phyloP scores from a whole-genome alignment of 2,797 vertebrate species.

The Poeciliopsis gracilis region DNA sequence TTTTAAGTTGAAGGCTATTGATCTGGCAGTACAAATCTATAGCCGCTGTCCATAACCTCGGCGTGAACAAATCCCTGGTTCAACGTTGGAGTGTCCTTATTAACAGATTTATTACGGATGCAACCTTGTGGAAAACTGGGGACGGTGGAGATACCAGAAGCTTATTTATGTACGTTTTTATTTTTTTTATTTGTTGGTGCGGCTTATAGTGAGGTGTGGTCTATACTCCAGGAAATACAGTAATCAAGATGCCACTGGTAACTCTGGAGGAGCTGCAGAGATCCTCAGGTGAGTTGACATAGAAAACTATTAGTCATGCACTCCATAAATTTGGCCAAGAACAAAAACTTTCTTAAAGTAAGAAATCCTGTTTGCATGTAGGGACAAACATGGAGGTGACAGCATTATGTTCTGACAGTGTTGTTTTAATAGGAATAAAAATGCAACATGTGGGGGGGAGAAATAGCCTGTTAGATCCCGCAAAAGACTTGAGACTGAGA shows the following conservation, averaged over 20 bases:
- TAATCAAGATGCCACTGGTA: background rate
- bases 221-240: no score
- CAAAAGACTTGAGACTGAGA: background rate
- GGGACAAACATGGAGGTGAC: background rate
- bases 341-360: background rate
- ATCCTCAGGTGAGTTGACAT: background rate
- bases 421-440: background rate
- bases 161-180: no score
- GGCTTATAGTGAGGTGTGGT: no score
- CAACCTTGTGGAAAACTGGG: no score
- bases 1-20: no score
- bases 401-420: background rate
- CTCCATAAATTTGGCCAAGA: background rate
- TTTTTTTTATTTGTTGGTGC: no score
- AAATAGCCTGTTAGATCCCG: background rate
- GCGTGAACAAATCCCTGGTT: no score
- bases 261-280: background rate
- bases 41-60: no score
- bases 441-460: background rate
- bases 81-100: no score
- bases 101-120: no score
- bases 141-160: no score
- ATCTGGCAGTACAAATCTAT: no score
- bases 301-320: background rate
- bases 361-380: background rate